A percentile compares a stretch with the other conserved stretches of the same genome.
phyloP scores from a whole-genome alignment of 2,113 vertebrate species.

The Lota lota region DNA sequence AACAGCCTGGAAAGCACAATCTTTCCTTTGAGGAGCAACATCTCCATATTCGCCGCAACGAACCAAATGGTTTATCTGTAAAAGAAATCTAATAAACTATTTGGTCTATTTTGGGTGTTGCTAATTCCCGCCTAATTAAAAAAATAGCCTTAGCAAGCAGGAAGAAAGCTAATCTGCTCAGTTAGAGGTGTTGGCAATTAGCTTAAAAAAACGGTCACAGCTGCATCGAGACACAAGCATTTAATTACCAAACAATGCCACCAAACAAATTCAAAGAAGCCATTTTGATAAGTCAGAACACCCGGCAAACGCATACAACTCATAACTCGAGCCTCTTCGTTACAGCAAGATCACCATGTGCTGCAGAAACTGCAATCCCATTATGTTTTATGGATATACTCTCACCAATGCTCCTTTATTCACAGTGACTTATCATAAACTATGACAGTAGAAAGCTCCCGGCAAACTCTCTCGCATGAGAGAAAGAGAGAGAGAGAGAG shows the following conservation, averaged over 20 bases:
- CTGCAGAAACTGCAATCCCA: neutral
- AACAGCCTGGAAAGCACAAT: too few relatives aligned
- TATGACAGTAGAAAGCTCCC: neutral
- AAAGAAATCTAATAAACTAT: too few relatives aligned
- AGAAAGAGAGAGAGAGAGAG: too few relatives aligned
- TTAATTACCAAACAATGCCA: too few relatives aligned
- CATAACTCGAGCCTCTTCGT: neutral
- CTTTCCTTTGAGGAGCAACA: too few relatives aligned
- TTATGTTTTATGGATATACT: neutral
- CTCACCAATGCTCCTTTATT: neutral
- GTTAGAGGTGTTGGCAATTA: slow-evolving; percentile 37
- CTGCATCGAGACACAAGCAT: neutral
- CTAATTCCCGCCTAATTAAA: slow-evolving; percentile 18
- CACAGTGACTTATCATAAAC: neutral
- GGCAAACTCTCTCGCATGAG: too few relatives aligned
- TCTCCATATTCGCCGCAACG: too few relatives aligned
- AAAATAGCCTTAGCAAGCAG: slow-evolving; percentile 17
- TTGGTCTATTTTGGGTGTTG: too few relatives aligned
- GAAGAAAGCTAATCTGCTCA: slow-evolving; percentile 24
- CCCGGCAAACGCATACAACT: neutral
- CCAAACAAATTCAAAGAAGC: too few relatives aligned
- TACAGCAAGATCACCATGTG: neutral
- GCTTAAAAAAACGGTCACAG: slow-evolving; percentile 32
- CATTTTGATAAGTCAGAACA: too few relatives aligned
- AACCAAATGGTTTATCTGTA: too few relatives aligned